Percentiles rank a stretch among this genome's conserved stretches.
phyloP scores from a whole-genome alignment of 53 echinoderm and acorn worm genomes.

The Crossaster papposus region DNA sequence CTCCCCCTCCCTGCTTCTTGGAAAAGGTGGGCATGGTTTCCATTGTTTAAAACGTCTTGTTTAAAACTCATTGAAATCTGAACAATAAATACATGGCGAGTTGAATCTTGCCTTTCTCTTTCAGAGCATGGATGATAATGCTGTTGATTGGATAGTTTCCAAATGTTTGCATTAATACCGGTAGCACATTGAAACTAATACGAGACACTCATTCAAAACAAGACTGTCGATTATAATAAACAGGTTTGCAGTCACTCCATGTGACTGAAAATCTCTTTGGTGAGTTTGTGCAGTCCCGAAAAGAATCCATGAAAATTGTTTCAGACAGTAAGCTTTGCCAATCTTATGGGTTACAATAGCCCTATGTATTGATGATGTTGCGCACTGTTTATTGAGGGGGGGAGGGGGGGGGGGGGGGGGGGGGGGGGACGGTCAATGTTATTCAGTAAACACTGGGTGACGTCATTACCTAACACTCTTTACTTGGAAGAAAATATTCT shows the following conservation, averaged over 20 bases:
- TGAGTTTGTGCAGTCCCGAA: background rate
- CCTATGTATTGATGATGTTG: no score
- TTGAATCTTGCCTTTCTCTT: background rate
- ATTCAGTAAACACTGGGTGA: no score
- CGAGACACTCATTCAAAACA: no score
- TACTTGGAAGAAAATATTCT: no score
- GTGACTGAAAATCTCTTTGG: background rate
- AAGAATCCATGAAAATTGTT: background rate
- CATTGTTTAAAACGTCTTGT: background rate
- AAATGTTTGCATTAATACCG: background rate
- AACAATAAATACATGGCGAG: background rate
- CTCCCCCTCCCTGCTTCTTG: background rate
- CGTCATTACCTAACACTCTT: no score
- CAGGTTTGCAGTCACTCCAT: no score
- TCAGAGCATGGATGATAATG: background rate
- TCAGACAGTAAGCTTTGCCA: background rate
- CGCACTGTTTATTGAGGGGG: no score
- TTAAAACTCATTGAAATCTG: background rate
- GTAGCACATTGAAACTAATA: no score
- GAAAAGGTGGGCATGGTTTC: background rate
- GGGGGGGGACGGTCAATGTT: no score
- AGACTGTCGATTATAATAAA: no score
- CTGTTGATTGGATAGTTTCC: background rate
- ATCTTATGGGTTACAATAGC: background rate
- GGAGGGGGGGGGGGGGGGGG: no score